These are phyloP conservation scores for Onychomys torridus DNA, from an alignment of 2,797 vertebrate species.

Conservation along the genomic window DNA sequence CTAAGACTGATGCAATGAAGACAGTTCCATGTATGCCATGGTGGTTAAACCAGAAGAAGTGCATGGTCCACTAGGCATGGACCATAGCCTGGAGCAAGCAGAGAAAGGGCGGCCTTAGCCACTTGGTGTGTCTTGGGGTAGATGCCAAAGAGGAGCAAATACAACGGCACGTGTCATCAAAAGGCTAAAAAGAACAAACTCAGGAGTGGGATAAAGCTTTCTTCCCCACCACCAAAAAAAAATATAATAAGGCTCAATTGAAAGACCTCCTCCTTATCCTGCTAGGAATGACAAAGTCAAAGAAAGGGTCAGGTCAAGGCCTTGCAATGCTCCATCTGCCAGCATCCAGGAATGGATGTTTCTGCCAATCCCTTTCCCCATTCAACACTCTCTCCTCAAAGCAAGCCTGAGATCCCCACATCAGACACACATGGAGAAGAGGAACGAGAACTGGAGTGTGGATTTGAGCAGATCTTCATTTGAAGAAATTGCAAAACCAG, in stretches of 20 bases:
- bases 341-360: background rate
- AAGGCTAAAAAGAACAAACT: background rate
- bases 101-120: too few relatives aligned
- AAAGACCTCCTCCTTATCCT: background rate
- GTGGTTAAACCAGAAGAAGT: background rate
- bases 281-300: background rate
- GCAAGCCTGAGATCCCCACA: background rate
- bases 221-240: background rate
- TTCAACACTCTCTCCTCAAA: background rate
- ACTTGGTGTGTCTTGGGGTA: too few relatives aligned
- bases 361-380: background rate
- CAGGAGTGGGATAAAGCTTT: background rate
- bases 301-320: background rate
- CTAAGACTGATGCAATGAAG: background rate
- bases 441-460: background rate
- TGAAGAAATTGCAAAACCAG: background rate
- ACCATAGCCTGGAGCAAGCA: fast-evolving
- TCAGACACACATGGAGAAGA: background rate
- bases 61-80: fast-evolving
- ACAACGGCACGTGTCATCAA: background rate
- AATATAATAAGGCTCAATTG: conserved; percentile 1
- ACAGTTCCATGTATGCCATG: background rate
- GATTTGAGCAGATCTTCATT: background rate
- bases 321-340: background rate
- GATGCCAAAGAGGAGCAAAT: background rate